Base-by-base conservation (phyloP, 2,797 vertebrate species). In the Sus cebifrons region DNA sequence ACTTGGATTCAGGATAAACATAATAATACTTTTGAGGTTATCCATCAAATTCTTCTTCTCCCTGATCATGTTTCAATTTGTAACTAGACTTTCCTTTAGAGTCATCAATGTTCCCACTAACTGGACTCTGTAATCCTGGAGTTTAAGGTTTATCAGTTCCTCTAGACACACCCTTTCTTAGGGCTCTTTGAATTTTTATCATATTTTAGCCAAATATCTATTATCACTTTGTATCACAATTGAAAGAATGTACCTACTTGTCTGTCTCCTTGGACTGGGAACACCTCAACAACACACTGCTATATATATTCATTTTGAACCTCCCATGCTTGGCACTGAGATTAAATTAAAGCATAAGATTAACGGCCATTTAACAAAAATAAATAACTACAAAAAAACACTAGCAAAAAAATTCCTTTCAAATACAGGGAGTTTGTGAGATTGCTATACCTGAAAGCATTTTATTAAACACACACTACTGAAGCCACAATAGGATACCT, bases 341-440 rank as follows among this genome's bases (percentile, higher is more conserved):
- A 70, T 77, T 36, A 94, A 86, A 56, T 29, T 44, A 77, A 86
- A 71, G 62, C 58, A 73, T 14, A 93, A 54, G 44, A 74, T 54
- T 25, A 44, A 54, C 25, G 21, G 16, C 25, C 58, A n/a, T 73
- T 64, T 73, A 68, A 9, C 65, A 54, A 70, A 67, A 15, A 29
- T 49, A 29, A 70, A 86, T 54, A 58, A n/a, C 25, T 54, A 20
- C 44, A 49, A 49, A 49, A 49, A 49, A 49, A 56, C 14, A 40
- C 29, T 77, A 86, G 54, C 44, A 32, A 49, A 68, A 94, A 58
- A 52, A 12, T 17, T 20, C n/a, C 18, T 82, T 82, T 96, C 71
- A 87, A 25, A 62, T 7, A 13, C 9, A 70, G 14, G 32, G 18
- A 40, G n/a, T 54, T 70, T 56, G 20, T 90, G 27, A 89, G 78